phyloP scores from a whole-genome alignment of 30 jellyfish, hydroid and myxozoan genomes.

The Aurelia aurita region DNA sequence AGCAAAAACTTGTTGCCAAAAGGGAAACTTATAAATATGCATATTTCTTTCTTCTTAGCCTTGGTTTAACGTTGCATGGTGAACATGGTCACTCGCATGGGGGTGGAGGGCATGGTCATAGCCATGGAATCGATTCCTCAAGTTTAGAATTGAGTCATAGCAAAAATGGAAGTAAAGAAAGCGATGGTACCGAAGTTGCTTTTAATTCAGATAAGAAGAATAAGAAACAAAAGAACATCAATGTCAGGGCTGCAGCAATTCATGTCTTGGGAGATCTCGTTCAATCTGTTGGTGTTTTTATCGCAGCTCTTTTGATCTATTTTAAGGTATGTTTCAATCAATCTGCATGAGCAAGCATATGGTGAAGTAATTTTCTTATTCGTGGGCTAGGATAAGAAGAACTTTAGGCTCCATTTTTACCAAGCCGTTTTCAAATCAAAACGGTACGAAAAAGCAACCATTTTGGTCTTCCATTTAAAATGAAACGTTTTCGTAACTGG shows the following conservation, averaged over 20 bases:
- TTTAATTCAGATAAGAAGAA: conserved; percentile 43
- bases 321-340: conserved; percentile 73
- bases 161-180: conserved; percentile 17
- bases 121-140: conserved; percentile 58
- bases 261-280: conserved; percentile 96
- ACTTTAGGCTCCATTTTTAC: too few species aligned
- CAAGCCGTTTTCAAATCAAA: too few species aligned
- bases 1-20: too few species aligned
- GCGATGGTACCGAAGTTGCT: not conserved
- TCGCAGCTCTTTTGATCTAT: conserved; percentile 88
- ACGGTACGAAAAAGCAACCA: too few species aligned
- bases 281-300: conserved; percentile 92
- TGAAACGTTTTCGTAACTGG: too few species aligned
- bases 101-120: conserved; percentile 56
- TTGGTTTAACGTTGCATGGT: conserved; percentile 82
- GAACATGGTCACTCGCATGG: conserved; percentile 95
- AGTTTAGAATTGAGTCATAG: conserved; percentile 20
- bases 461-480: too few species aligned
- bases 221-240: conserved; percentile 75
- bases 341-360: too few species aligned
- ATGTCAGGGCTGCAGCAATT: conserved; percentile 96
- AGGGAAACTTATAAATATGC: not conserved
- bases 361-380: too few species aligned
- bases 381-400: too few species aligned
- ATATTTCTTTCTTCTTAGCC: conserved; percentile 33